Percentiles rank a stretch among this genome's conserved stretches.
These are phyloP conservation scores for Formica selysi DNA, from an alignment of 1,140 invertebrate genomes.

Conservation along the genomic window DNA sequence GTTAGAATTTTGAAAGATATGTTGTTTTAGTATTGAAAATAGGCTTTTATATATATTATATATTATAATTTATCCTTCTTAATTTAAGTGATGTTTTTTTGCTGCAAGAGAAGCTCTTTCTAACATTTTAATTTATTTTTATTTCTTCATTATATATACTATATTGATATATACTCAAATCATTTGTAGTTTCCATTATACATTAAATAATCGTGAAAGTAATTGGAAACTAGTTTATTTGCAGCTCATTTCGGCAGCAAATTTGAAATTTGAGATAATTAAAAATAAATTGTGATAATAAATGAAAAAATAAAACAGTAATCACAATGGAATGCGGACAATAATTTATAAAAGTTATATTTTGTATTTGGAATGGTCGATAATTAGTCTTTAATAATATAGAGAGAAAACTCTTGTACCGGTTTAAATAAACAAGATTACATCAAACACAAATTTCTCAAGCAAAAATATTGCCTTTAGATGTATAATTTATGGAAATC, in stretches of 20 bases:
- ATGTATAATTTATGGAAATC: slow-evolving; percentile 1
- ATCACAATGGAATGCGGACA: background rate
- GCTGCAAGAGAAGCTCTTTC: background rate
- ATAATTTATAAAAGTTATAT: background rate
- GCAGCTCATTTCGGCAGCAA: background rate
- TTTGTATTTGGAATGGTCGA: background rate
- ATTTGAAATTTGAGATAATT: slow-evolving; percentile 15
- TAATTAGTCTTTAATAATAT: slow-evolving; percentile 24
- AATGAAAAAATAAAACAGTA: background rate
- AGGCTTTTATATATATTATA: background rate
- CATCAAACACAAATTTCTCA: background rate
- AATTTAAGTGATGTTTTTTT: background rate
- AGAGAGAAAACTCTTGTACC: background rate
- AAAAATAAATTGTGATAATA: background rate
- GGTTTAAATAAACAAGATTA: slow-evolving; percentile 17
- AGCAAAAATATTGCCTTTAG: background rate
- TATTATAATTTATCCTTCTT: background rate
- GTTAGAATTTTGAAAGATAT: too few relatives aligned
- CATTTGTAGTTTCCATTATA: background rate
- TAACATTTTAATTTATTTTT: background rate
- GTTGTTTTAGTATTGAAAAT: too few relatives aligned
- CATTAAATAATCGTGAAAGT: slow-evolving; percentile 4
- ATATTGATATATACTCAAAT: background rate
- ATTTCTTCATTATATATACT: background rate
- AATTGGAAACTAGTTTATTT: background rate